These are phyloP conservation scores for Punctoribates punctum DNA, from an alignment of 2,888 invertebrate species.

Conservation along the genomic window DNA sequence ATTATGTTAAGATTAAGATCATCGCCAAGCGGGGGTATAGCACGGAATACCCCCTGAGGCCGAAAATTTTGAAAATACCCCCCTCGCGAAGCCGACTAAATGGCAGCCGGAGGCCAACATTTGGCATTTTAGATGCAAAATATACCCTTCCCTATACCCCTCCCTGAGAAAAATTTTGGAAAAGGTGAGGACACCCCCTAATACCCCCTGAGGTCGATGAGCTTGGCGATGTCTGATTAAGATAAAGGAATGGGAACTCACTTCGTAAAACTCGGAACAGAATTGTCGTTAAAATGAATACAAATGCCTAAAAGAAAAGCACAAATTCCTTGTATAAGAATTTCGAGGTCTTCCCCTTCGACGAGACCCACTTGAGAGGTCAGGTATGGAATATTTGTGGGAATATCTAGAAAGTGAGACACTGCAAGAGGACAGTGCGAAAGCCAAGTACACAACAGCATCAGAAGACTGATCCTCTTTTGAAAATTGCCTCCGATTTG, in stretches of 20 bases:
- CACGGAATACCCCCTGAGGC: too few species aligned
- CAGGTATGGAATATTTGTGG: constrained; percentile 74
- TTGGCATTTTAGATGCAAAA: too few species aligned
- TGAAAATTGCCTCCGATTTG: constrained; percentile 74
- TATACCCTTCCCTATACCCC: too few species aligned
- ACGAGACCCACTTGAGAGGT: constrained; percentile 55
- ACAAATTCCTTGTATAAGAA: constrained; percentile 77
- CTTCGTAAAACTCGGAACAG: constrained; percentile 69
- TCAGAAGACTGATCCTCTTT: constrained; percentile 80
- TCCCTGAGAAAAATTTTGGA: too few species aligned
- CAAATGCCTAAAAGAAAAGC: constrained; percentile 91
- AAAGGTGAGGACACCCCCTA: too few species aligned
- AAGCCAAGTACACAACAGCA: constrained; percentile 85
- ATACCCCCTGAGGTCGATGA: too few species aligned
- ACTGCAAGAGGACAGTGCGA: constrained; percentile 78
- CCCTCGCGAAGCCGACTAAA: too few species aligned
- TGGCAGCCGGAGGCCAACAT: too few species aligned
- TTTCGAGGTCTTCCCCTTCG: constrained; percentile 88
- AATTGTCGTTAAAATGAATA: constrained; percentile 81
- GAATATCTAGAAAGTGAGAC: constrained; percentile 70
- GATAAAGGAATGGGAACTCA: constrained; percentile 36
- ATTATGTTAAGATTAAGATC: constrained; percentile 34
- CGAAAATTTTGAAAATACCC: too few species aligned
- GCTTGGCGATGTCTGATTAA: too few species aligned
- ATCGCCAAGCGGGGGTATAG: too few species aligned